A percentile compares a stretch with the other conserved stretches of the same genome.
Conservation (phyloP, 2,113 vertebrate species). For the Xiphorhynchus elegans region DNA sequence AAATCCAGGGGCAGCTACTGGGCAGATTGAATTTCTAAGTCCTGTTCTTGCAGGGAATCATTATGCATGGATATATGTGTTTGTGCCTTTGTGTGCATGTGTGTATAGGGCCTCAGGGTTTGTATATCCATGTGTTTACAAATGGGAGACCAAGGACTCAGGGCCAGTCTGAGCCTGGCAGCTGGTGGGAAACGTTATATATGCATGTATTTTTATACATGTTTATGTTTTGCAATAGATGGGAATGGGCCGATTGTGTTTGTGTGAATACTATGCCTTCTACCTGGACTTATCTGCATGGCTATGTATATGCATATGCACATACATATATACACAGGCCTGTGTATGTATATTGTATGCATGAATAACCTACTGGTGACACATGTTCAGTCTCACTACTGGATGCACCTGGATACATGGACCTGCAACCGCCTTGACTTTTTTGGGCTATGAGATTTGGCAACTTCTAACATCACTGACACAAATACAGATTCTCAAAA, state of each 20-base stretch:
- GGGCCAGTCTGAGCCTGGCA: background rate
- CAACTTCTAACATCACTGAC: background rate
- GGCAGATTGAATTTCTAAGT: background rate
- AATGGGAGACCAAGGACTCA: background rate
- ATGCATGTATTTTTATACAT: no score
- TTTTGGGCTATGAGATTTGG: background rate
- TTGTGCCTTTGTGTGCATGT: no score
- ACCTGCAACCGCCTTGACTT: background rate
- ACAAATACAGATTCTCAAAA: background rate
- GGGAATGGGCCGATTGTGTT: background rate
- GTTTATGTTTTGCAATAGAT: background rate
- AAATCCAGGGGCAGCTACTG: background rate
- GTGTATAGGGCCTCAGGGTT: background rate
- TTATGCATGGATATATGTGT: accelerated
- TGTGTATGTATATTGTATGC: background rate
- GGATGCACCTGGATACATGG: background rate
- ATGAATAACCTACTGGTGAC: background rate
- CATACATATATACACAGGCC: no score
- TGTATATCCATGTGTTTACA: background rate
- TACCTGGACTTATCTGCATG: background rate
- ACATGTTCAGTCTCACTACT: background rate
- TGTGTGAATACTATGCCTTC: background rate
- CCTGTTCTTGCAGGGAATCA: background rate
- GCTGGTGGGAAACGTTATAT: background rate
- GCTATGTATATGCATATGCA: accelerated